phyloP scores from a whole-genome alignment of 2,797 vertebrate genomes.

The Diplodus sargus region DNA sequence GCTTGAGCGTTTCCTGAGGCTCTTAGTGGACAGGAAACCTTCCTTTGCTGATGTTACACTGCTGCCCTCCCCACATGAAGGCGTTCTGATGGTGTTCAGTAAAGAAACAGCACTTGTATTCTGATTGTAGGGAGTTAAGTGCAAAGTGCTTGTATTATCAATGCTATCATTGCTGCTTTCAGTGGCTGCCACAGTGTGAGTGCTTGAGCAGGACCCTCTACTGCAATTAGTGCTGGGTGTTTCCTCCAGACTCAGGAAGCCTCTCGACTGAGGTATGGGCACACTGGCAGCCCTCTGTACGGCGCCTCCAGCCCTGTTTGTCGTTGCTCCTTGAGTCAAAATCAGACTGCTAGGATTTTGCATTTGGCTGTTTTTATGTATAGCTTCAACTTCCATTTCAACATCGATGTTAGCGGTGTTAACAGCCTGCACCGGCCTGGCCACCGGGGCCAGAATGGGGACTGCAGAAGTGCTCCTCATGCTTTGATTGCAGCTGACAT shows the following conservation, averaged over 20 bases:
- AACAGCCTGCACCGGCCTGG: slow-evolving; percentile 75
- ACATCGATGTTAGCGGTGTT: slow-evolving; percentile 84
- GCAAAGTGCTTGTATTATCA: slow-evolving; percentile 81
- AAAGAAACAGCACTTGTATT: slow-evolving; percentile 83
- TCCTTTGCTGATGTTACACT: slow-evolving; percentile 80
- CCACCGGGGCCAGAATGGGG: slow-evolving; percentile 87
- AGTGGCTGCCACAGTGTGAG: slow-evolving; percentile 75
- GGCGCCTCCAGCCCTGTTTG: slow-evolving; percentile 74
- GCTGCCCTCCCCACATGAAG: slow-evolving; percentile 81
- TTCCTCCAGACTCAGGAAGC: slow-evolving; percentile 82
- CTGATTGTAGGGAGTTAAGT: slow-evolving; percentile 80
- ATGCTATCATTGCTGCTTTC: slow-evolving; percentile 81
- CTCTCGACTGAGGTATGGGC: slow-evolving; percentile 85
- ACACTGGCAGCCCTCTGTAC: slow-evolving; percentile 88
- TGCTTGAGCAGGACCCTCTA: slow-evolving; percentile 74
- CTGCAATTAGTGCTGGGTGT: slow-evolving; percentile 81
- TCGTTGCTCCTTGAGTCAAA: slow-evolving; percentile 67
- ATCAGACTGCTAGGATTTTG: slow-evolving; percentile 81
- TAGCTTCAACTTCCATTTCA: slow-evolving; percentile 91
- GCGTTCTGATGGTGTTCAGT: slow-evolving; percentile 83
- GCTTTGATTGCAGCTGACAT: slow-evolving; percentile 83
- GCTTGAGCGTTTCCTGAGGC: slow-evolving; percentile 91
- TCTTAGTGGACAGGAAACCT: slow-evolving; percentile 86
- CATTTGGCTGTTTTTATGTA: slow-evolving; percentile 85
- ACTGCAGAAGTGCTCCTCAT: slow-evolving; percentile 88